These are phyloP conservation scores for Physella acuta DNA, from an alignment of 1,140 invertebrate species.

Conservation along the genomic window DNA sequence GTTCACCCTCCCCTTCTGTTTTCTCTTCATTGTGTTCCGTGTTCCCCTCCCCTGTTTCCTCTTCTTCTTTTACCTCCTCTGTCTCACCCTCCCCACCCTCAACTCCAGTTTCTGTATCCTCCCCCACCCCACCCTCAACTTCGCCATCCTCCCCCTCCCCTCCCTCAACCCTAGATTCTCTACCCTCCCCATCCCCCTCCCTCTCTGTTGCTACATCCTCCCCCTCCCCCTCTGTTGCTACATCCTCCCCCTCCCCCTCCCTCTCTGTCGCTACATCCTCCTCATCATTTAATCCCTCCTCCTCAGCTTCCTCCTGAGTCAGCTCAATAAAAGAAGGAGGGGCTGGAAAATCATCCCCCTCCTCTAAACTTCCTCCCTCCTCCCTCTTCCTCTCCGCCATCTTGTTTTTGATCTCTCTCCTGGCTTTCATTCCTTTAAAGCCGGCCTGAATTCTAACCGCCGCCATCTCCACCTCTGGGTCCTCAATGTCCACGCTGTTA, in stretches of 20 bases:
- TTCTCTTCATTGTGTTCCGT: not conserved
- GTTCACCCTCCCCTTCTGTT: not conserved
- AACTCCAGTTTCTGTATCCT: not conserved
- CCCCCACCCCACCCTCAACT: not conserved
- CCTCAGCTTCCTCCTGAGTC: not conserved
- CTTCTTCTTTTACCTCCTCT: not conserved
- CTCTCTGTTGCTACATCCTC: not conserved
- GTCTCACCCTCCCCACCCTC: not conserved
- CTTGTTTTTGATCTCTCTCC: constrained; percentile 32
- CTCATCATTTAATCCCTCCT: not conserved
- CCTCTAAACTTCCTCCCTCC: not conserved
- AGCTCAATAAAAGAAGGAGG: too few relatives aligned
- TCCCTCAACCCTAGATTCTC: constrained; percentile 36
- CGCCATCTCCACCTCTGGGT: constrained; percentile 39
- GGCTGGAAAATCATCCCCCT: not conserved
- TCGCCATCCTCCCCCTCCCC: constrained; percentile 30
- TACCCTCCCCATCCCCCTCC: not conserved
- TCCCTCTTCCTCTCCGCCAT: not conserved
- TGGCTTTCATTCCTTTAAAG: constrained; percentile 38
- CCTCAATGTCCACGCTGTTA: constrained; percentile 43
- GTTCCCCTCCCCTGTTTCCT: not conserved
- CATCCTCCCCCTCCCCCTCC: constrained; percentile 30
- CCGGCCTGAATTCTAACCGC: constrained; percentile 50
- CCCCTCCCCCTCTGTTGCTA: not conserved
- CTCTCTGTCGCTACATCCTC: too few relatives aligned